phyloP scores from a whole-genome alignment of 2,113 vertebrate species.

The Microcebus ravelobensis region DNA sequence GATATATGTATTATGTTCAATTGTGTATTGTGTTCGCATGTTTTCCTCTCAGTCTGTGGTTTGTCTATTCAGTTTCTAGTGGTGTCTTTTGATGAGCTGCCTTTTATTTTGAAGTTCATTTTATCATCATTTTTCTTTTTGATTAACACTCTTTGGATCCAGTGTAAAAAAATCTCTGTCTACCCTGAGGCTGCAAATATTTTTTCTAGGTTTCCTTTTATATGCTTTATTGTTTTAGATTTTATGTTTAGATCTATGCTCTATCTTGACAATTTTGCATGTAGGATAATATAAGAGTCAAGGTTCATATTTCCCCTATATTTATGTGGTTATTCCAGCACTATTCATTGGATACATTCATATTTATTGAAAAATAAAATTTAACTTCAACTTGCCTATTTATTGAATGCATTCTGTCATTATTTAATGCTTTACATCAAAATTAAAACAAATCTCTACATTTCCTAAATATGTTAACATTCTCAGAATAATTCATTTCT shows the following conservation, averaged over 20 bases:
- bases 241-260: not conserved
- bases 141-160: not conserved
- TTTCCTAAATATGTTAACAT: not conserved
- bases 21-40: not conserved
- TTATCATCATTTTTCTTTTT: not conserved
- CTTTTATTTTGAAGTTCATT: not conserved
- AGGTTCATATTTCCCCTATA: not conserved
- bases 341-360: not conserved
- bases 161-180: not conserved
- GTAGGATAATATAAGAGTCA: not conserved
- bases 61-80: not conserved
- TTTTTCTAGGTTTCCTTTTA: not conserved
- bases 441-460: not conserved
- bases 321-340: not conserved
- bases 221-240: not conserved
- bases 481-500: not conserved
- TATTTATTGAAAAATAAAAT: constrained; percentile 19
- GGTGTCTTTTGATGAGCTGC: not conserved
- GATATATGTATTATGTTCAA: not conserved
- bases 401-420: not conserved
- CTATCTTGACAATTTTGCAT: not conserved
- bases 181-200: not conserved
- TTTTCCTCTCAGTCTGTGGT: not conserved
- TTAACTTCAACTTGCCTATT: not conserved
- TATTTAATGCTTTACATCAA: constrained; percentile 14